A percentile compares a stretch with the other conserved stretches of the same genome.
Conservation (phyloP, 2,113 vertebrate genomes). For the Azemiops feae region DNA sequence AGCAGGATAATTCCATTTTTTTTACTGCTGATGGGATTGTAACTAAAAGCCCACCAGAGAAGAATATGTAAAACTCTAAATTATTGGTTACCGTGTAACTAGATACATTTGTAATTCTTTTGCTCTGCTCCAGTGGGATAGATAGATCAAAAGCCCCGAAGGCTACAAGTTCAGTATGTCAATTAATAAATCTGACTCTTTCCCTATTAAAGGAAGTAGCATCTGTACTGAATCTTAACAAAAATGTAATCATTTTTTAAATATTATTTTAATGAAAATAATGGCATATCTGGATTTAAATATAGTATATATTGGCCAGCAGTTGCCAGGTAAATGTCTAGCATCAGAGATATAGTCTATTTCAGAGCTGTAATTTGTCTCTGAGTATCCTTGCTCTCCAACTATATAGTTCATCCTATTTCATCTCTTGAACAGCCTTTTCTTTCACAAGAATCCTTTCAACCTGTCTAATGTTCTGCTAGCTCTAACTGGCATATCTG, state of each 20-base stretch:
- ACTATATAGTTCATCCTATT: not conserved
- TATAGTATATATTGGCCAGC: not conserved
- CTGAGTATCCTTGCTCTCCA: not conserved
- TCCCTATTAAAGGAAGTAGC: not conserved
- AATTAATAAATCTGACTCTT: not conserved
- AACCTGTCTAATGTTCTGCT: not conserved
- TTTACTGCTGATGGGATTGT: not conserved
- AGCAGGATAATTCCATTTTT: not conserved
- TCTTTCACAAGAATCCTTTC: not conserved
- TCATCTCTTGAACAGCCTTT: not conserved
- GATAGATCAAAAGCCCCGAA: not conserved
- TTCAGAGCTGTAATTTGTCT: not conserved
- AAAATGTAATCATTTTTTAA: not conserved
- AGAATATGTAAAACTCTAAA: constrained; percentile 5
- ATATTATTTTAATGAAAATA: not conserved
- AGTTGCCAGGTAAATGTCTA: not conserved
- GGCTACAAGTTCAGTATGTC: not conserved
- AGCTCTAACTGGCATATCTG: not conserved
- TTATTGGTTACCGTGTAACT: not conserved
- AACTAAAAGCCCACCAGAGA: constrained; percentile 8
- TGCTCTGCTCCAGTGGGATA: not conserved
- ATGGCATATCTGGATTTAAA: not conserved
- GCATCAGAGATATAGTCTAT: not conserved
- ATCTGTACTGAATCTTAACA: not conserved
- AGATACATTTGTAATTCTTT: not conserved